Evolutionary conservation across 2,888 invertebrate genomes (phyloP).

Genomic region (Limnephilus marmoratus): DNA sequence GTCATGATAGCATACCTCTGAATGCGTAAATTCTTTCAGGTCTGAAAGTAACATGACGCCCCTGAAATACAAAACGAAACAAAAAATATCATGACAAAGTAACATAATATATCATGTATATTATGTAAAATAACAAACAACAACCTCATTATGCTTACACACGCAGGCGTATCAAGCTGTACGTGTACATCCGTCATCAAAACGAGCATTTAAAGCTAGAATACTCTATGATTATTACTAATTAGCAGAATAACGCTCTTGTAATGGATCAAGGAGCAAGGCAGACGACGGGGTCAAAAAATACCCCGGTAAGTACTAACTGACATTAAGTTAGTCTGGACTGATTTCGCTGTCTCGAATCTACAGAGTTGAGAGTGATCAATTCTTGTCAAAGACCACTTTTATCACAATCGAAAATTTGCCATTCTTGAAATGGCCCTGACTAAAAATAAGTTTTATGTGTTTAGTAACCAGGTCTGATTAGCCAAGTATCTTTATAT

Average conservation of each 20-base stretch:
- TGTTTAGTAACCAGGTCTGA: too few relatives aligned
- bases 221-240: neutral
- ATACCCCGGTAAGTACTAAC: neutral
- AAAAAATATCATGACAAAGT: neutral
- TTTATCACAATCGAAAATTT: too few relatives aligned
- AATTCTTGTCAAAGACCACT: neutral
- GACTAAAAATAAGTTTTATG: too few relatives aligned
- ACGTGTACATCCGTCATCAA: neutral
- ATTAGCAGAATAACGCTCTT: neutral
- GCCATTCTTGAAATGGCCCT: too few relatives aligned
- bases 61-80: neutral
- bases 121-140: neutral
- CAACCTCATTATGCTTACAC: neutral
- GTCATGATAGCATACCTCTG: too few relatives aligned
- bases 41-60: too few relatives aligned
- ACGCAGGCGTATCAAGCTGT: neutral
- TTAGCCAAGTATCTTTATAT: too few relatives aligned
- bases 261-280: neutral
- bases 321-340: neutral
- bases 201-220: neutral
- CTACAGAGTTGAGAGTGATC: neutral
- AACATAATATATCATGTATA: neutral
- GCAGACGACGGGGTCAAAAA: neutral
- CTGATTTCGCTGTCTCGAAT: neutral
- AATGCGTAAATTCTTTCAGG: too few relatives aligned